A percentile compares a stretch with the other conserved stretches of the same genome.
Evolutionary conservation across 2,113 vertebrate species (phyloP).

Genomic region (Sebastes schlegelii): DNA sequence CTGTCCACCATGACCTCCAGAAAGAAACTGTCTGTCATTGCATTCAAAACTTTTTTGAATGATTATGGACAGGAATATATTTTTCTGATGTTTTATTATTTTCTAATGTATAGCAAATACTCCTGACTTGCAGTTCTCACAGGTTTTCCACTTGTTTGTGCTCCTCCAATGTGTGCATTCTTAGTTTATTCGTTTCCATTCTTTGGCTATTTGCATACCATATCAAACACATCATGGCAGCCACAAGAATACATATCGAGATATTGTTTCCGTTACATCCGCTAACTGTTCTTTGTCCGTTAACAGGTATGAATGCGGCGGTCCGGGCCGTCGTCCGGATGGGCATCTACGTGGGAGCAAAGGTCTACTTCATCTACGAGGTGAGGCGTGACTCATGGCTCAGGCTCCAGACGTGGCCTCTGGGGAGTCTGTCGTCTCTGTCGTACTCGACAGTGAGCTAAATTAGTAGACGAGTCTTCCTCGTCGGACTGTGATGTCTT

Average conservation of each 20-base stretch:
- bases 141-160: neutral
- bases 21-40: too few relatives aligned
- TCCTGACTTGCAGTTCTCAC: neutral
- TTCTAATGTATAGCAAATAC: too few relatives aligned
- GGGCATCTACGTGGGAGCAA: conserved; percentile 79
- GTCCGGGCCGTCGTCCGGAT: conserved; percentile 76
- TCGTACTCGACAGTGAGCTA: too few relatives aligned
- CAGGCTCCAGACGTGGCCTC: neutral
- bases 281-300: neutral
- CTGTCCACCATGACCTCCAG: too few relatives aligned
- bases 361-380: conserved; percentile 81
- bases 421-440: too few relatives aligned
- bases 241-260: too few relatives aligned
- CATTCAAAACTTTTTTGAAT: too few relatives aligned
- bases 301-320: conserved; percentile 76
- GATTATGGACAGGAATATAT: too few relatives aligned
- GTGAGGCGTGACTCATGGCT: conserved; percentile 43
- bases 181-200: neutral
- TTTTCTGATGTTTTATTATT: too few relatives aligned
- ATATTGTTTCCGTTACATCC: neutral
- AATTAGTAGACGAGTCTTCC: too few relatives aligned
- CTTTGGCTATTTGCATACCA: neutral
- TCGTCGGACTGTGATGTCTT: too few relatives aligned
- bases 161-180: neutral
- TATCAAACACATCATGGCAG: neutral